Evolutionary conservation across 2,888 invertebrate species (phyloP), one percentile per base, ranked within the genome.

Genomic region (Hemaris fuciformis): DNA sequence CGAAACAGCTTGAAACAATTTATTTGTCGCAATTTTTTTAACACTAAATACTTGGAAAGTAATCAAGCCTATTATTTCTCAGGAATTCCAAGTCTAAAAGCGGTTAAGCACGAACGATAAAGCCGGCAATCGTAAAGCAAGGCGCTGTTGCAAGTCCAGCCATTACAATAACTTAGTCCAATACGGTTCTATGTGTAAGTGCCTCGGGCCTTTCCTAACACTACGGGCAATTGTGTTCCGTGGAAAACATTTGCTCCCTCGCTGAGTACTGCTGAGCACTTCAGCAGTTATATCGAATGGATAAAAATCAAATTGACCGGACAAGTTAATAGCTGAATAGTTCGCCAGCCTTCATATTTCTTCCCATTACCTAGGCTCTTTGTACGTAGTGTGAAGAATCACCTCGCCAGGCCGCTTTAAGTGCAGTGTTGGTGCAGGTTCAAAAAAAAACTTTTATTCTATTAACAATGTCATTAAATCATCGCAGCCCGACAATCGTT

Each of bases 121-220:
- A 70, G 64, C 69, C 63, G 62, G 66, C 66, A 66, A 60, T 65
- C 61, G 66, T 69, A 66, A 68, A 71, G 66, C 66, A 71, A 68
- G 68, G 66, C 65, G 64, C 38, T 31, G 62, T 46, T 45, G 59
- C 69, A 70, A 68, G 68, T 68, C 60, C 65, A 62, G 61, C 62
- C 64, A 68, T 68, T 65, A 65, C 62, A 62, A 63, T 71, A 69
- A 71, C 66, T 70, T 69, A 65, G 66, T 63, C 61, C 62, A 63
- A 66, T 53, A 68, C 66, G 68, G 66, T 66, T 68, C 42, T 57
- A 63, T 63, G 62, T 66, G 66, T 66, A 64, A 66, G 69, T 64
- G 62, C 62, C 63, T 31, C 31, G 53, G 31, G 53, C 53, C 53
- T 31, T 53, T 53, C 31, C 53, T 53, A 53, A 27, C 27, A 53